These are phyloP conservation scores for Cryptoprocta ferox DNA, from an alignment of 2,797 vertebrate species.

Conservation along the genomic window DNA sequence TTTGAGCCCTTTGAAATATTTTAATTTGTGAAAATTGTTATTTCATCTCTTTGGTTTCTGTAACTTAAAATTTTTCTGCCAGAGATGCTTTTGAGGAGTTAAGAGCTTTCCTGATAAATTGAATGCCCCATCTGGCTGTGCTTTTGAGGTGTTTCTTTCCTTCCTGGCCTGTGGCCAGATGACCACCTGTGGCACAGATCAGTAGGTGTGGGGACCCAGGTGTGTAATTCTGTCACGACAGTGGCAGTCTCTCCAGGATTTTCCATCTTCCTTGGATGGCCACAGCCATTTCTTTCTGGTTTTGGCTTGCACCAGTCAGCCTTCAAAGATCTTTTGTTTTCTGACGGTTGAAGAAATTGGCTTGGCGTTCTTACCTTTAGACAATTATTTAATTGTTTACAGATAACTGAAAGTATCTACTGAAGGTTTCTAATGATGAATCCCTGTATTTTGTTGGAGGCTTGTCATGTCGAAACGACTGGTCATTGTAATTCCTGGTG, in stretches of 20 bases:
- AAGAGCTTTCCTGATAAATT: neutral
- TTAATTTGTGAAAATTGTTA: slow-evolving; percentile 12
- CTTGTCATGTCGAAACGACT: slow-evolving; percentile 14
- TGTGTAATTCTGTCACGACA: neutral
- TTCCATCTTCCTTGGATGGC: neutral
- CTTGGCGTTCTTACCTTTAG: slow-evolving; percentile 9
- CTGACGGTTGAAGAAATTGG: slow-evolving; percentile 48
- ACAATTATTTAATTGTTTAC: slow-evolving; percentile 73
- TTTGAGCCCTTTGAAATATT: neutral
- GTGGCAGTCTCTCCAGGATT: neutral
- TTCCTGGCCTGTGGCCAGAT: neutral
- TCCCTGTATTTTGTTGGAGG: slow-evolving; percentile 36
- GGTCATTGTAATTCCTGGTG: slow-evolving; percentile 20
- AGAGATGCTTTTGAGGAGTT: neutral
- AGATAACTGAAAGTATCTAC: slow-evolving; percentile 51
- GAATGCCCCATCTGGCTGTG: neutral
- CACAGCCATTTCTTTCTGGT: neutral
- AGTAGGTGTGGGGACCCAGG: neutral
- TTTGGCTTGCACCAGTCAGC: slow-evolving; percentile 42
- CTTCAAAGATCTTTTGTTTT: slow-evolving; percentile 78
- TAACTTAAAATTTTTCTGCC: neutral
- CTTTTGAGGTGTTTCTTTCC: neutral
- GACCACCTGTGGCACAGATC: neutral
- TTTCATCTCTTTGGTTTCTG: neutral
- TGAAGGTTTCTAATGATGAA: slow-evolving; percentile 33